Conservation (phyloP, 2,113 vertebrate species). For the Cryptomyrus ogoouensis region DNA sequence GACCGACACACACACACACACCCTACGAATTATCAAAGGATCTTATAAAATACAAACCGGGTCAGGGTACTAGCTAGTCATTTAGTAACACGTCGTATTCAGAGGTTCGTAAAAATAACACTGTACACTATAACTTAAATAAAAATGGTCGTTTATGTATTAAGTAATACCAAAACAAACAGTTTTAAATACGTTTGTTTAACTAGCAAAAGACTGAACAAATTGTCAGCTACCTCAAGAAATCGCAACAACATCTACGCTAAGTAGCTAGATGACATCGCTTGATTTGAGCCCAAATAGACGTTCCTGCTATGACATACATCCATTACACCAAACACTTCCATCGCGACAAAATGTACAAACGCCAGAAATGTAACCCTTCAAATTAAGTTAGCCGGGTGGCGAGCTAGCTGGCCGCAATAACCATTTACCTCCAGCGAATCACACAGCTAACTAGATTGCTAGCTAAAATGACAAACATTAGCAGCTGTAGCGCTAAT, state of each 20-base stretch:
- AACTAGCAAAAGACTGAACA: not conserved
- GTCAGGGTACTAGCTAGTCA: not conserved
- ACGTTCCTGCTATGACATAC: not conserved
- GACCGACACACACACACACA: not conserved
- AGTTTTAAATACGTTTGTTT: not conserved
- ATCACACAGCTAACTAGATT: not conserved
- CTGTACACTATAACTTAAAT: not conserved
- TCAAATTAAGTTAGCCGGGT: not conserved
- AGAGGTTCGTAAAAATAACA: not conserved
- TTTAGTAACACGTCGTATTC: not conserved
- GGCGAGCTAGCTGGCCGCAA: not conserved
- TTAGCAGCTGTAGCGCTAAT: not conserved
- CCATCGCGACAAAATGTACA: not conserved
- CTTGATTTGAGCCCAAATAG: not conserved
- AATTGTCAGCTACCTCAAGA: not conserved
- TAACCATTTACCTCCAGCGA: not conserved
- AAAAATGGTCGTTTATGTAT: not conserved
- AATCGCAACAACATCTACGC: not conserved
- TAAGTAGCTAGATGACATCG: not conserved
- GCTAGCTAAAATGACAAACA: conserved; percentile 6
- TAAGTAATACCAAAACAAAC: not conserved
- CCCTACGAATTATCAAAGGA: not conserved
- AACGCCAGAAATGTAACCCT: not conserved
- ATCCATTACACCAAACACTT: not conserved
- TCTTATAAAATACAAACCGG: not conserved